phyloP scores from a whole-genome alignment of 1,140 invertebrate genomes.

The Drosophila sechellia region DNA sequence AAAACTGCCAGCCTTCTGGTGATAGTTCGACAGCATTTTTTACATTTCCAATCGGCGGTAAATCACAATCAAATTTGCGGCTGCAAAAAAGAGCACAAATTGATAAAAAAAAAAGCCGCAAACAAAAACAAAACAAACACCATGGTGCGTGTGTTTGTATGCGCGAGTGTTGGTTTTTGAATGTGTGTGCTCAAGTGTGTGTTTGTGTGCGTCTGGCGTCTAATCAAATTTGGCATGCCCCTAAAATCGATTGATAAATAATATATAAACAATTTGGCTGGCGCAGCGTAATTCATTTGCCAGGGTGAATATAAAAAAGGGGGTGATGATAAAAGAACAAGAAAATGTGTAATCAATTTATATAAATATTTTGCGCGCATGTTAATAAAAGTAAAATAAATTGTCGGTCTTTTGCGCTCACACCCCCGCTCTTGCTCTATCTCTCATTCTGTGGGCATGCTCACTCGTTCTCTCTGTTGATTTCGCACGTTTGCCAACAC shows the following conservation, averaged over 20 bases:
- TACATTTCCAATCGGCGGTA: neutral
- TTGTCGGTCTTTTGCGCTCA: constrained; percentile 28
- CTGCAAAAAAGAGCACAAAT: constrained; percentile 26
- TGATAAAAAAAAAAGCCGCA: constrained; percentile 69
- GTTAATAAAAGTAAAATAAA: constrained; percentile 42
- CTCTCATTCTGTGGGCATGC: constrained; percentile 24
- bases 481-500: constrained; percentile 31
- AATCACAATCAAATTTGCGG: constrained; percentile 4
- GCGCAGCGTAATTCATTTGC: constrained; percentile 22
- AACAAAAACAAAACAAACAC: constrained; percentile 79
- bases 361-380: constrained; percentile 47
- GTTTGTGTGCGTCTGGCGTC: constrained; percentile 41
- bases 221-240: constrained; percentile 60
- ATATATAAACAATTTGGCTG: constrained; percentile 57
- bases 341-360: constrained; percentile 42
- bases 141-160: constrained; percentile 30
- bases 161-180: constrained; percentile 7
- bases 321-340: constrained; percentile 19
- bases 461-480: constrained; percentile 18
- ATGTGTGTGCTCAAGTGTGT: constrained; percentile 16
- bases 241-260: constrained; percentile 62
- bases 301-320: neutral
- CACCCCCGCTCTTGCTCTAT: constrained; percentile 8
- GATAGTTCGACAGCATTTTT: neutral
- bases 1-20: neutral